phyloP scores from a whole-genome alignment of 2,888 invertebrate genomes.

The Pheosia tremula region DNA sequence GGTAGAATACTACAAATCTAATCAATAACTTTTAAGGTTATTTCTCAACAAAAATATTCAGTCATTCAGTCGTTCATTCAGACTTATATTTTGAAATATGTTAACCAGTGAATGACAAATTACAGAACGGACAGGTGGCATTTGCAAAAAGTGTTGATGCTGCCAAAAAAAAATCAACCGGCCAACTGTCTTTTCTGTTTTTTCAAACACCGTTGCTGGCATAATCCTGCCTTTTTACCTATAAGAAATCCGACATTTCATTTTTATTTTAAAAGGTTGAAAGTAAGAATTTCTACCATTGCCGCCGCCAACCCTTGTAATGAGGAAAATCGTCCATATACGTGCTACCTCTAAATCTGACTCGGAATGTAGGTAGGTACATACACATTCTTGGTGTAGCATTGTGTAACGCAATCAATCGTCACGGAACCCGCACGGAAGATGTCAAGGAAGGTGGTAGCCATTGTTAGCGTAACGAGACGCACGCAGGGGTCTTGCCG shows the following conservation, averaged over 20 bases:
- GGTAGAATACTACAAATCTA: no score
- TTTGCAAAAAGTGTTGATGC: no score
- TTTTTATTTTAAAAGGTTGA: not conserved
- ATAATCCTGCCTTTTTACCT: not conserved
- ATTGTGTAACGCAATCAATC: slow-evolving; percentile 1
- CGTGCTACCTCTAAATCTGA: not conserved
- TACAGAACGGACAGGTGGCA: no score
- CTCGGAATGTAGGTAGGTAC: not conserved
- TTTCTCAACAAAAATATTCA: no score
- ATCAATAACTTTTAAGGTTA: no score
- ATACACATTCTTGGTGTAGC: not conserved
- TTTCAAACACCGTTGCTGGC: no score
- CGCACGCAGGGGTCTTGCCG: not conserved
- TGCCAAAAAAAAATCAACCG: no score
- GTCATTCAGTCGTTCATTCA: no score
- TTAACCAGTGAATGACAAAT: no score
- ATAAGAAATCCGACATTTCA: not conserved
- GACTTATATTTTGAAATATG: no score
- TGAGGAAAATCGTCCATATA: not conserved
- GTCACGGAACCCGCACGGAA: not conserved
- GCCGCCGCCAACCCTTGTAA: not conserved
- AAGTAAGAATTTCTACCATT: not conserved
- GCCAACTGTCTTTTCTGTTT: no score
- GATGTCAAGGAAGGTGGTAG: not conserved
- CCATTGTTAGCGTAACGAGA: not conserved